These are phyloP conservation scores for Ptychodera flava DNA, from an alignment of 35 echinoderm and acorn worm genomes.

Conservation along the genomic window DNA sequence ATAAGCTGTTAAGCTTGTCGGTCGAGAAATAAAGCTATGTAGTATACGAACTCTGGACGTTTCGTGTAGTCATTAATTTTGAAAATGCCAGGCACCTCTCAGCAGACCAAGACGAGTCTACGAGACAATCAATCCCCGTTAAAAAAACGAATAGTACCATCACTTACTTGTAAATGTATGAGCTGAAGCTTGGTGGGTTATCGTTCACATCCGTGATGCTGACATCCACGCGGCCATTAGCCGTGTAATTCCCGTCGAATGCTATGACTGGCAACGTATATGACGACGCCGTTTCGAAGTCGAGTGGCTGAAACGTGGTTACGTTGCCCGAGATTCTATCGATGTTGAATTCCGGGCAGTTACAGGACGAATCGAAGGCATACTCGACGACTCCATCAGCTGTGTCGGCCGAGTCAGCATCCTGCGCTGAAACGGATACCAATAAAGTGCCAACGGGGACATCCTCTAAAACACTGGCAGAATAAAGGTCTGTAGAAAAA, in stretches of 20 bases:
- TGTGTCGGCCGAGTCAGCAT: constrained; percentile 70
- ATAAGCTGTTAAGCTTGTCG: no score
- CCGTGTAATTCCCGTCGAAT: constrained; percentile 23
- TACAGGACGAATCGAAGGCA: not conserved
- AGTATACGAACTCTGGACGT: no score
- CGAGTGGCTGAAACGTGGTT: constrained; percentile 36
- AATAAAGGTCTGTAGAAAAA: constrained; percentile 16
- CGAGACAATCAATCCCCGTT: no score
- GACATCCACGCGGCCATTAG: constrained; percentile 37
- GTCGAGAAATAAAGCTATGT: no score
- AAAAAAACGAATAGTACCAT: no score
- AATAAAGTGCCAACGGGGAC: constrained; percentile 61
- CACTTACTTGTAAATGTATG: no score
- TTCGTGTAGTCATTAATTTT: no score
- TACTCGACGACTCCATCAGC: constrained; percentile 15
- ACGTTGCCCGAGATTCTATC: constrained; percentile 45
- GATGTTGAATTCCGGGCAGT: not conserved
- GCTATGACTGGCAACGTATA: constrained; percentile 62
- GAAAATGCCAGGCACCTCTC: no score
- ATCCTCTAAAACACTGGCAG: constrained; percentile 51
- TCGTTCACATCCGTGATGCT: constrained; percentile 65
- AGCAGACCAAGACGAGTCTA: no score
- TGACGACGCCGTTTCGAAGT: constrained; percentile 54
- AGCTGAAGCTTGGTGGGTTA: constrained; percentile 77
- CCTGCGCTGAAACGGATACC: constrained; percentile 57